Evolutionary conservation across 2,888 invertebrate species (phyloP), one percentile per base, ranked within the genome.

Genomic region (Thymelicus lineola): DNA sequence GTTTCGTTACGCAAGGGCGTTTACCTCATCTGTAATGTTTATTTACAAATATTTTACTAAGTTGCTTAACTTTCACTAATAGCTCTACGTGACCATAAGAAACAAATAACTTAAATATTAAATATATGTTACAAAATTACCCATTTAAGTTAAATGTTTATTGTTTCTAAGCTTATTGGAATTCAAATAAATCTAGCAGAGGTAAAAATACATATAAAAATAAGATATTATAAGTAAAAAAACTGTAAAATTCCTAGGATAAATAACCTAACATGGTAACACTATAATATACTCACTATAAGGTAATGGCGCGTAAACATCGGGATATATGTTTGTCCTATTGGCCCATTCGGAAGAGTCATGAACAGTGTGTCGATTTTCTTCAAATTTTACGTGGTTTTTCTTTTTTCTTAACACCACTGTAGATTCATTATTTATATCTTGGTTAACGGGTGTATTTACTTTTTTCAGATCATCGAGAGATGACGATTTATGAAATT

Each of bases 301-400:
- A 71, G 96, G 96, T 77, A 95, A 94, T 76, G 96, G 96, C 75
- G 96, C 96, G 86, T 96, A 97, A 77, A 97, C 95, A 84, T 96
- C 94, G 73, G 97, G 96, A 88, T 96, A 95, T 83, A 95, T 94
- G 76, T 95, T 85, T 46, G 91, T 89, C 78, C 93, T 88, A 76
- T 92, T 93, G 68, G 80, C 86, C 93, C 93, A 93, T 71, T 90
- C 87, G 14, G 84, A 80, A 71, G 87, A 81, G 58, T 92, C 91
- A 72, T 91, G 89, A 60, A 91, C 73, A 20, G 91, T 89, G 75
- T 93, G 91, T 46, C 91, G 88, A 77, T 90, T 82, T 48, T 86
- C 81, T 53, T 84, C 81, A 61, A 75, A 77, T 74, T 80, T 83
- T 65, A 74, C 35, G 46, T 62, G 77, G 74, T 17, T 68, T 68